Conservation (phyloP, 2,797 vertebrate genomes). For the Thripadectes ignobilis region DNA sequence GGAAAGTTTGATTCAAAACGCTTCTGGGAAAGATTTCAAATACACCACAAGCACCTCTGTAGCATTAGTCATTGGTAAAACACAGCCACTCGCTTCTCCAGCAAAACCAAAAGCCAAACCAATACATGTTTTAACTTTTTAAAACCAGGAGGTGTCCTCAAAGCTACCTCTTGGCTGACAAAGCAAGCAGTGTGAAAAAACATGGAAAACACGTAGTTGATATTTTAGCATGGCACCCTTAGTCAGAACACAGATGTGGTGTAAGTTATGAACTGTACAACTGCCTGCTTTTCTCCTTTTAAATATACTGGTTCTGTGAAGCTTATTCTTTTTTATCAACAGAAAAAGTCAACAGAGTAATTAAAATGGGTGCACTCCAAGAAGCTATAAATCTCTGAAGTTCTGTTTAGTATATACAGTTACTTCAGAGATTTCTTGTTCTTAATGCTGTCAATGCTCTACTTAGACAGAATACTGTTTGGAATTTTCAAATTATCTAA, state of each 20-base stretch:
- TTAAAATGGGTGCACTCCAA: neutral
- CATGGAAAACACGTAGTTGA: neutral
- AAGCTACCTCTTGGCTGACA: neutral
- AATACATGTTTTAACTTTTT: neutral
- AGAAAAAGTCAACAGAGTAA: neutral
- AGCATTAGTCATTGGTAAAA: neutral
- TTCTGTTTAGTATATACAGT: neutral
- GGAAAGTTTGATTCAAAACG: neutral
- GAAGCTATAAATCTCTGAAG: neutral
- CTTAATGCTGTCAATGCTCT: neutral
- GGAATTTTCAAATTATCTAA: neutral
- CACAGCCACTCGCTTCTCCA: neutral
- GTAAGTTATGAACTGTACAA: neutral
- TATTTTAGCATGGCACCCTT: neutral
- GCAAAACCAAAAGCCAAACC: neutral
- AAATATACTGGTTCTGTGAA: neutral
- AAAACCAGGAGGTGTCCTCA: conserved; percentile 16
- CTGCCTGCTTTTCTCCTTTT: neutral
- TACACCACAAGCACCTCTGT: neutral
- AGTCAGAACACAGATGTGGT: neutral
- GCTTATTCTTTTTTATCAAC: neutral
- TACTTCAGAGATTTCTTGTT: neutral
- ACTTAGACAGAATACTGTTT: neutral
- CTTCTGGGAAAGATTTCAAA: neutral
- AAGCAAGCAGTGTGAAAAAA: neutral